phyloP scores from a whole-genome alignment of 92 coral and sea anemone genomes.

The Montipora capitata region DNA sequence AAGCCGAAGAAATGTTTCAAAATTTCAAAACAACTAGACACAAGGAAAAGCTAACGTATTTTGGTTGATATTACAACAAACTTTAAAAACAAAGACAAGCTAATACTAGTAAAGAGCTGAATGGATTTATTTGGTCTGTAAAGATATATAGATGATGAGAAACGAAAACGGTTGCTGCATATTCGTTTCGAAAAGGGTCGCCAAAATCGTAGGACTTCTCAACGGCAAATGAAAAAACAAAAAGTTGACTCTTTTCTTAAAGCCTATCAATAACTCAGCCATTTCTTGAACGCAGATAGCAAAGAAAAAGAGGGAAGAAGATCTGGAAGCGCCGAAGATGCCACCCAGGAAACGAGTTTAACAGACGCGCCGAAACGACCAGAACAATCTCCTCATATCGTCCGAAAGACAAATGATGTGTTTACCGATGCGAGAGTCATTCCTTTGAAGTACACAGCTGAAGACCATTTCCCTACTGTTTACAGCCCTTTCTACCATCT shows the following conservation, averaged over 20 bases:
- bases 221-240: neutral
- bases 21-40: neutral
- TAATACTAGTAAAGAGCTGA: neutral
- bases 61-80: neutral
- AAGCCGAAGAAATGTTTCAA: neutral
- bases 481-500: constrained; percentile 25
- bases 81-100: neutral
- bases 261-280: neutral
- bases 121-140: too few species aligned
- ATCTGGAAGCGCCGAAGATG: neutral
- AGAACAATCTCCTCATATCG: neutral
- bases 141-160: too few species aligned
- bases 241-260: neutral
- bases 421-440: neutral
- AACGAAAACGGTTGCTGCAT: too few species aligned
- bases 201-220: too few species aligned
- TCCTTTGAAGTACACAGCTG: neutral
- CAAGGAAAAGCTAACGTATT: neutral
- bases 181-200: too few species aligned
- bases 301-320: neutral
- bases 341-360: neutral
- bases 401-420: neutral
- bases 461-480: constrained; percentile 2
- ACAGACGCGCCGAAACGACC: neutral
- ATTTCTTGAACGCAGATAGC: neutral